A percentile compares a stretch with the other conserved stretches of the same genome.
These are phyloP conservation scores for Coregonus suidteri DNA, from an alignment of 2,797 vertebrate species.

Conservation along the genomic window DNA sequence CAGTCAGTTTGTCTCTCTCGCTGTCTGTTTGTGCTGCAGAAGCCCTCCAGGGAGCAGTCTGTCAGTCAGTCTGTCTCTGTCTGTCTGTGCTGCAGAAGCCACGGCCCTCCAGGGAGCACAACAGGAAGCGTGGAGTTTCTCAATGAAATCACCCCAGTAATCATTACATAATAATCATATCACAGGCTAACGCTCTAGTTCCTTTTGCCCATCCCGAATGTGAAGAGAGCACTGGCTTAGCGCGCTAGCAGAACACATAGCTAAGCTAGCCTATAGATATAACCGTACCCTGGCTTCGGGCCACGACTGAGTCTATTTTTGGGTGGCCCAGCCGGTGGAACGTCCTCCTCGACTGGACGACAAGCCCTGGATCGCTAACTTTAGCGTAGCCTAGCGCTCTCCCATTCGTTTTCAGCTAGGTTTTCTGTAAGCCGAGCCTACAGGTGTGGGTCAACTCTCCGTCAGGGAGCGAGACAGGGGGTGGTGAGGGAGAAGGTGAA, in stretches of 20 bases:
- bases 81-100: slow-evolving; percentile 4
- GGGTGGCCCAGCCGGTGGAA: background rate
- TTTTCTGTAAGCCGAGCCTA: slow-evolving; percentile 62
- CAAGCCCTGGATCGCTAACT: slow-evolving; percentile 5
- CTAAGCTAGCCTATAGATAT: background rate
- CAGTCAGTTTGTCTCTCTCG: background rate
- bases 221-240: background rate
- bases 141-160: slow-evolving; percentile 35
- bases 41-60: slow-evolving; percentile 13
- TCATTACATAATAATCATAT: slow-evolving; percentile 23
- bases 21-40: background rate
- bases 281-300: background rate
- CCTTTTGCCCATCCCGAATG: background rate
- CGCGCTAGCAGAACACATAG: background rate
- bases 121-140: slow-evolving; percentile 43
- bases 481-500: slow-evolving; percentile 24
- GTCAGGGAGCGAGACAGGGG: slow-evolving; percentile 36
- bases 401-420: slow-evolving; percentile 11
- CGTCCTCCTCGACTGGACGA: background rate
- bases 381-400: slow-evolving; percentile 9
- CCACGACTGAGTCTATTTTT: slow-evolving; percentile 6
- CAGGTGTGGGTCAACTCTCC: slow-evolving; percentile 56
- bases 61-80: background rate
- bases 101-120: background rate
- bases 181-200: slow-evolving; percentile 11